A percentile compares a stretch with the other conserved stretches of the same genome.
phyloP scores from a whole-genome alignment of 2,888 invertebrate species.

The Parnassius smintheus region DNA sequence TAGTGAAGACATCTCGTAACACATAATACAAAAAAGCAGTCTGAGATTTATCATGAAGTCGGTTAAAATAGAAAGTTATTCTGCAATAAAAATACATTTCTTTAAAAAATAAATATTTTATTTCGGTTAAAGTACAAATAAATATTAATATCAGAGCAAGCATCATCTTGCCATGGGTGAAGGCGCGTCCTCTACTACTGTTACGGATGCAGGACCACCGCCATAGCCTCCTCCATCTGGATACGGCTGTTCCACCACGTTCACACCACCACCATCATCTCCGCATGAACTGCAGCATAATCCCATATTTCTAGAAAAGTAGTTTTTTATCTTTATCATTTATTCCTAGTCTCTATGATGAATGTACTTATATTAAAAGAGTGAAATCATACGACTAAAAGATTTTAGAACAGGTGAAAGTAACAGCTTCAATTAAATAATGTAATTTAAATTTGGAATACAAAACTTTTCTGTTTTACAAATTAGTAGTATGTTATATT shows the following conservation, averaged over 20 bases:
- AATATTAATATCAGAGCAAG: neutral
- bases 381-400: neutral
- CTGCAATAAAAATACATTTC: no score
- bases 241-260: conserved; percentile 42
- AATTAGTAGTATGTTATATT: no score
- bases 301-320: conserved; percentile 44
- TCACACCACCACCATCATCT: conserved; percentile 39
- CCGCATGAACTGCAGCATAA: conserved; percentile 46
- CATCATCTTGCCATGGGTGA: conserved; percentile 44
- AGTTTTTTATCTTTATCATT: neutral
- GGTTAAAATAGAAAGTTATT: no score
- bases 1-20: no score
- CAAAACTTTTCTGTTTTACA: no score
- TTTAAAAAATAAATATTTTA: no score
- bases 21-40: no score
- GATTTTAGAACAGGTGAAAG: no score
- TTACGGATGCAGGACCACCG: conserved; percentile 17
- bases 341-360: neutral
- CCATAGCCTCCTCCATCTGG: conserved; percentile 16
- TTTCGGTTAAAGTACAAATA: neutral
- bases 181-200: conserved; percentile 39
- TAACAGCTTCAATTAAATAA: no score
- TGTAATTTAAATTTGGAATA: no score
- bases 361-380: neutral
- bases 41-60: no score